Percentiles rank a stretch among this genome's conserved stretches.
These are phyloP conservation scores for Aplodontia rufa DNA, from an alignment of 2,113 vertebrate genomes.

Conservation along the genomic window DNA sequence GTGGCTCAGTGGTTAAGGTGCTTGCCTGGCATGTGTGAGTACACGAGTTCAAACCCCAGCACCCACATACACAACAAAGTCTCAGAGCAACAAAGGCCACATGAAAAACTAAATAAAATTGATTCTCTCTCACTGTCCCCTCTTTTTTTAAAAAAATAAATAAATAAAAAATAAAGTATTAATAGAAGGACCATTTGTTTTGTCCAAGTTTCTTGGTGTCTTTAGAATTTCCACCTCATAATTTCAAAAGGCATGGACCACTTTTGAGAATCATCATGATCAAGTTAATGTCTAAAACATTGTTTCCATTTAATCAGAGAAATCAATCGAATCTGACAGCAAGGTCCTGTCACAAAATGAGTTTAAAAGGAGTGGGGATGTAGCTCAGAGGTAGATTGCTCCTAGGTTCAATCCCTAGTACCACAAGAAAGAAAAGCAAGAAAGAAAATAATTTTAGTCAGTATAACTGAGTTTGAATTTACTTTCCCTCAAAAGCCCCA, in stretches of 20 bases:
- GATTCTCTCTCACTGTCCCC: too few species aligned
- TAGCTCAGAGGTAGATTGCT: neutral
- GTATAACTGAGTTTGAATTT: conserved; percentile 6
- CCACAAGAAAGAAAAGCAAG: neutral
- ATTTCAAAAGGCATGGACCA: neutral
- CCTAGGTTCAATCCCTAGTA: neutral
- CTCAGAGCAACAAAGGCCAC: too few species aligned
- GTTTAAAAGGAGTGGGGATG: neutral
- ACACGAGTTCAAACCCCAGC: too few species aligned
- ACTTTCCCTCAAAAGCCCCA: conserved; percentile 24
- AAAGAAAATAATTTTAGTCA: neutral
- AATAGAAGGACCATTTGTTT: neutral
- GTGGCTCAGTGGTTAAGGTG: too few species aligned
- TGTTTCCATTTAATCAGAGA: neutral
- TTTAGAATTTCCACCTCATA: conserved; percentile 23
- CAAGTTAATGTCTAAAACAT: neutral
- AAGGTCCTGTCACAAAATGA: neutral
- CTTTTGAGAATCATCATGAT: neutral
- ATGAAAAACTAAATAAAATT: too few species aligned
- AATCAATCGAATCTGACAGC: neutral
- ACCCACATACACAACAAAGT: too few species aligned
- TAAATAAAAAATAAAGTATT: too few species aligned
- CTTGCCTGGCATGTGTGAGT: too few species aligned
- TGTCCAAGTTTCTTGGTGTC: conserved; percentile 16
- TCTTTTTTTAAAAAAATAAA: too few species aligned